Base-by-base conservation (phyloP, 64 coral and sea anemone genomes). In the Hydrozoanthus tunicans region DNA sequence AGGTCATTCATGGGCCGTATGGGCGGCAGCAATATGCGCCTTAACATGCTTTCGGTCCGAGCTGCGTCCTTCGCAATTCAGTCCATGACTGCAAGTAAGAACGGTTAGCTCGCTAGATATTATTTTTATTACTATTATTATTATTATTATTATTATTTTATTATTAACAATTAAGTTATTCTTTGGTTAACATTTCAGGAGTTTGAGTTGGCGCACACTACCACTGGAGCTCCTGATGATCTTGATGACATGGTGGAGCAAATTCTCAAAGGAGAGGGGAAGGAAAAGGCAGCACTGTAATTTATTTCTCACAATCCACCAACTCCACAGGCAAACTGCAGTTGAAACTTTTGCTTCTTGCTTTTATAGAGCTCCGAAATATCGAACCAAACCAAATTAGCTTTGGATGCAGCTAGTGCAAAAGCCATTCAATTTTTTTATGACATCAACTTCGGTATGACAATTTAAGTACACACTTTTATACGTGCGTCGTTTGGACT, bases 131-230 rank as follows among this genome's bases (percentile, higher is more conserved):
- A 5, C 8, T 9, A 26, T 23, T 58, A 23, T 7, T 73, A 26
- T 73, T n/a, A 14, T 11, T n/a, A 56, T 15, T 78, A 6, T 20
- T 3, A 57, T 52, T 23, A 57, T 67, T 54, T 43, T 43, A 43
- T 43, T 43, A 43, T 43, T 43, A 43, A 43, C 32, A 43, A 43
- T 43, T 43, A 43, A 43, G 32, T 43, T 43, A 43, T 43, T 43
- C 32, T 43, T 43, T 43, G 32, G 32, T 43, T 43, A 43, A 43
- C 32, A 24, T 80, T 68, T 83, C 54, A 88, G 84, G 84, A 88
- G 9, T 88, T 88, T 88, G 69, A 88, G 69, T 69, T 88, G 54
- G 56, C 56, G n/a, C 62, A 70, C 74, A 25, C 84, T n/a, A 60
- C 25, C 6, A 27, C 68, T 51, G 67, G 56, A 3, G 54, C 55